Evolutionary conservation across 2,888 invertebrate genomes (phyloP).

Genomic region (Silvanus unidentatus): DNA sequence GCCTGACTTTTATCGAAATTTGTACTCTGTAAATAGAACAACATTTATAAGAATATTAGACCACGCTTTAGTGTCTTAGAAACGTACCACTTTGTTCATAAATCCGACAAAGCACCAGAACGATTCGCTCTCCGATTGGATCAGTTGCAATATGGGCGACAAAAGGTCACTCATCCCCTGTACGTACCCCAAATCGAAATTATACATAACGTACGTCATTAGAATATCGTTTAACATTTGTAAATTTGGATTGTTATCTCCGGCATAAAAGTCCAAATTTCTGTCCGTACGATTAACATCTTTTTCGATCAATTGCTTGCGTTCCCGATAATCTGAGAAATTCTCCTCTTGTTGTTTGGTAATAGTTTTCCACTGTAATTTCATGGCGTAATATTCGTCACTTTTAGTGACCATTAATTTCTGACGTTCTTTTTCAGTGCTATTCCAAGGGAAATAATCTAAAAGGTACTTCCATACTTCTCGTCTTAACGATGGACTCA

Average conservation of each 20-base stretch:
- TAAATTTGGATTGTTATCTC: slow-evolving; percentile 87
- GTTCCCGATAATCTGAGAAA: slow-evolving; percentile 82
- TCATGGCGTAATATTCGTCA: slow-evolving; percentile 91
- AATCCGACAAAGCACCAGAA: slow-evolving; percentile 99
- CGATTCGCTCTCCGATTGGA: slow-evolving; percentile 90
- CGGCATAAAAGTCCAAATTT: slow-evolving; percentile 84
- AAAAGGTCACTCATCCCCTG: slow-evolving; percentile 98
- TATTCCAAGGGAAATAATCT: slow-evolving; percentile 81
- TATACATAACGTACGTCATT: slow-evolving; percentile 98
- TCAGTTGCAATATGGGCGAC: slow-evolving; percentile 82
- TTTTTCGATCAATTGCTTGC: slow-evolving; percentile 93
- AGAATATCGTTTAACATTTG: slow-evolving; percentile 81
- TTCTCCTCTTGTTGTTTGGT: slow-evolving; percentile 78
- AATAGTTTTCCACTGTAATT: slow-evolving; percentile 92
- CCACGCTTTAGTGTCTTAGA: not conserved
- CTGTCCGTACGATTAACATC: slow-evolving; percentile 96
- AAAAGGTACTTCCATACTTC: slow-evolving; percentile 95
- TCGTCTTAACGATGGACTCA: slow-evolving; percentile 65
- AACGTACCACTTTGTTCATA: slow-evolving; percentile 88
- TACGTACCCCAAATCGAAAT: slow-evolving; percentile 94
- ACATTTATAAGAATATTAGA: too few relatives aligned
- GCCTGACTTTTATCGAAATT: slow-evolving; percentile 98
- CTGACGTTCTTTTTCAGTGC: slow-evolving; percentile 65
- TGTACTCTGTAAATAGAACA: slow-evolving; percentile 41
- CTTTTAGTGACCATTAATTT: slow-evolving; percentile 65